A percentile compares a stretch with the other conserved stretches of the same genome.
Evolutionary conservation across 2,113 vertebrate species (phyloP).

Genomic region (Percopsis transmontana): DNA sequence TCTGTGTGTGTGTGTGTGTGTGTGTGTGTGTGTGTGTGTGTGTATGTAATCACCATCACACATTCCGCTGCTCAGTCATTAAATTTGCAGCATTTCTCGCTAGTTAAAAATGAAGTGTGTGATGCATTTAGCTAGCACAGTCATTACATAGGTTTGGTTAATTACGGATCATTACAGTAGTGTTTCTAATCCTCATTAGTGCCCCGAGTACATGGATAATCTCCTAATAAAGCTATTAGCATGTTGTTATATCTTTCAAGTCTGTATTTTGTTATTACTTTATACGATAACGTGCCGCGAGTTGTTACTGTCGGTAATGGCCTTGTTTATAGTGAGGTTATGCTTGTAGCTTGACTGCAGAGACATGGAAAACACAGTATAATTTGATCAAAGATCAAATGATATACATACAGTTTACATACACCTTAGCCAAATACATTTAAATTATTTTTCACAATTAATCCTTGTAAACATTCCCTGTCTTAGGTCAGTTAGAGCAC

Average conservation of each 20-base stretch:
- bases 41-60: constrained; percentile 30
- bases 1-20: constrained; percentile 16
- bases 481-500: too few relatives aligned
- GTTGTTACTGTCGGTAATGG: constrained; percentile 7
- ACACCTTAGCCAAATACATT: too few relatives aligned
- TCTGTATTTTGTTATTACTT: constrained; percentile 29
- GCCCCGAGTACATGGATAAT: constrained; percentile 22
- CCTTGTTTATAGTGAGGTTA: not conserved
- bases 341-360: not conserved
- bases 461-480: too few relatives aligned
- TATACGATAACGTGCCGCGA: constrained; percentile 5
- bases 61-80: constrained; percentile 35
- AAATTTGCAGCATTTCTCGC: constrained; percentile 44
- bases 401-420: too few relatives aligned
- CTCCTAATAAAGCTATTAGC: constrained; percentile 9
- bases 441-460: too few relatives aligned
- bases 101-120: constrained; percentile 22
- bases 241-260: constrained; percentile 29
- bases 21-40: constrained; percentile 15
- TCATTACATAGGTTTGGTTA: constrained; percentile 5
- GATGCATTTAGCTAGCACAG: not conserved
- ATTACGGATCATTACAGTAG: constrained; percentile 21
- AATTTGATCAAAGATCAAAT: too few relatives aligned
- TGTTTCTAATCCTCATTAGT: constrained; percentile 40
- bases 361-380: not conserved